Evolutionary conservation across 2,888 invertebrate species (phyloP), one percentile per base, ranked within the genome.

Genomic region (Apamea epomidion): DNA sequence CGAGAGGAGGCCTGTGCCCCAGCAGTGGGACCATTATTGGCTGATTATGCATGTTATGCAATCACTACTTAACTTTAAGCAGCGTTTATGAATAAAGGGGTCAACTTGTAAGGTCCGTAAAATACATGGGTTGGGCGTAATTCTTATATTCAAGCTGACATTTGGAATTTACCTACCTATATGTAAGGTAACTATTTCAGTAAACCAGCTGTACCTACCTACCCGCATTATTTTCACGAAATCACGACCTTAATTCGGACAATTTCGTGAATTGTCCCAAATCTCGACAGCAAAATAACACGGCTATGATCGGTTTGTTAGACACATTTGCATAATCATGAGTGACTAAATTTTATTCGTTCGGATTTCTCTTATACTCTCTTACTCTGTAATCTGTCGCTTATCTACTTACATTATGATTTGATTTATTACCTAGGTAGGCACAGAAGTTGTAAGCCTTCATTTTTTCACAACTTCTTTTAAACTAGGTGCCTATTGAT

Each of bases 251-350:
- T 80, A 71, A 84, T 67, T 65, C 16, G 32, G 48, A 18, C 12
- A 75, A 81, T 70, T 65, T 74, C 29, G 32, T 67, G 48, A 71
- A 58, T 74, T 64, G 42, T 68, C 25, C 71, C 32, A 77, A 74
- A 71, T 74, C 48, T 51, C 32, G 60, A 76, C 81, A 58, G 1
- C 67, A 72, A 74, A 82, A 75, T 82, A 78, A 73, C 86, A 69
- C n/a, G 32, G 60, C 51, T 62, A 74, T 72, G n/a, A 75, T 78
- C 72, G 74, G 76, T 76, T 89, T 85, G 84, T 81, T 85, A 82
- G 42, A 77, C 76, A 79, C 72, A 86, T 85, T 84, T 78, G 45
- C 81, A 87, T 86, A 85, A 84, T 80, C 72, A 76, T 85, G 73
- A 76, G 48, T 74, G 67, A 77, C 32, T 77, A 77, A 32, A 37